phyloP scores from a whole-genome alignment of 2,113 vertebrate species.

The Mobula hypostoma region DNA sequence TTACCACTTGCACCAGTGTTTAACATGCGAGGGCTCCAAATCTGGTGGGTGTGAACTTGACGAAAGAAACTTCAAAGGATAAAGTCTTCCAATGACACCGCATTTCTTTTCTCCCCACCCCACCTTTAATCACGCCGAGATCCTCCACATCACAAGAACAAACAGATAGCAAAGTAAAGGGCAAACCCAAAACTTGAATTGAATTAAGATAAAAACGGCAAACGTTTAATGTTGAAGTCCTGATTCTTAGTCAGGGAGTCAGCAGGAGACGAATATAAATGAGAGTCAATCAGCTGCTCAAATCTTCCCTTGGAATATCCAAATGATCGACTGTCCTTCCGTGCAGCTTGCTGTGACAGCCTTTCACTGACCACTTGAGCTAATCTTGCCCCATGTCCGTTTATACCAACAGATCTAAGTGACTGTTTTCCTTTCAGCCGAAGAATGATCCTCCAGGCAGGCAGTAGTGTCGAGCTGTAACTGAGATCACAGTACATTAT shows the following conservation, averaged over 20 bases:
- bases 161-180: not conserved
- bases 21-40: not conserved
- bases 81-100: not conserved
- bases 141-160: constrained; percentile 7
- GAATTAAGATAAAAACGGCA: not conserved
- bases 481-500: constrained; percentile 17
- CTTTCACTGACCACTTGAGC: not conserved
- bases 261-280: not conserved
- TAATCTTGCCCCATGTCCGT: not conserved
- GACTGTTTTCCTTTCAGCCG: not conserved
- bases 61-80: not conserved
- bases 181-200: too few relatives aligned
- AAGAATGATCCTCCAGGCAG: not conserved
- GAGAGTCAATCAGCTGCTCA: not conserved
- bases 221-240: not conserved
- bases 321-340: not conserved
- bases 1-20: not conserved
- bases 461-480: constrained; percentile 8
- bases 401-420: not conserved
- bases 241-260: not conserved
- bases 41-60: not conserved
- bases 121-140: not conserved
- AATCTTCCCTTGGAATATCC: not conserved
- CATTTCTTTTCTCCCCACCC: not conserved
- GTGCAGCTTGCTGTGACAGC: not conserved